A percentile compares a stretch with the other conserved stretches of the same genome.
These are phyloP conservation scores for Stegodyphus mimosarum DNA, from an alignment of 1,140 invertebrate species.

Conservation along the genomic window DNA sequence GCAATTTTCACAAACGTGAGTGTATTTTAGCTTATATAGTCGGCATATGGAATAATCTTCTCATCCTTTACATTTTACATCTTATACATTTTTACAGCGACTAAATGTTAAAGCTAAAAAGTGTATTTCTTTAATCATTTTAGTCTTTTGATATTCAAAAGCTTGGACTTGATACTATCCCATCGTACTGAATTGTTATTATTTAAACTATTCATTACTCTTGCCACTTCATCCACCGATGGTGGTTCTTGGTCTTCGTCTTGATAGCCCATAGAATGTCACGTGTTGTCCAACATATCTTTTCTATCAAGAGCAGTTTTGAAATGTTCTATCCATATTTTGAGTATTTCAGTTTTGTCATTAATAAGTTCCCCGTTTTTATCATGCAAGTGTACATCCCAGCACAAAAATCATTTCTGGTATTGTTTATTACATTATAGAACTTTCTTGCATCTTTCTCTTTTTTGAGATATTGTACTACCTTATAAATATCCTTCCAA, in stretches of 20 bases:
- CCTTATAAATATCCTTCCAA: background rate
- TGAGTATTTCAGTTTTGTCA: slow-evolving; percentile 11
- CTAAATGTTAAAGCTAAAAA: background rate
- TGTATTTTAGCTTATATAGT: too few species aligned
- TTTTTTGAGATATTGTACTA: background rate
- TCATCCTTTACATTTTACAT: too few species aligned
- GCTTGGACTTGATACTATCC: slow-evolving; percentile 9
- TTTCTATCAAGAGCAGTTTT: slow-evolving; percentile 2
- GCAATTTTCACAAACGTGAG: too few species aligned
- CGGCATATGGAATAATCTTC: too few species aligned
- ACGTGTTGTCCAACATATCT: background rate
- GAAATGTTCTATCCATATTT: background rate
- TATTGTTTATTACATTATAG: background rate
- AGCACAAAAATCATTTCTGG: background rate
- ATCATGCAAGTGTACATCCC: background rate
- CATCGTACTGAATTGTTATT: background rate
- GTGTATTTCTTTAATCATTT: slow-evolving; percentile 1
- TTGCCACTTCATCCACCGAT: background rate
- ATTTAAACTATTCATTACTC: slow-evolving; percentile 26
- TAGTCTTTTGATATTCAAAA: background rate
- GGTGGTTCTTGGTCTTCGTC: slow-evolving; percentile 3
- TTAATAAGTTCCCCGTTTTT: slow-evolving; percentile 23
- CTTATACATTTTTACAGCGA: too few species aligned
- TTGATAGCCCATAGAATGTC: too few species aligned
- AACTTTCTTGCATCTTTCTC: background rate